A percentile compares a stretch with the other conserved stretches of the same genome.
phyloP scores from a whole-genome alignment of 2,888 invertebrate genomes.

The Tolmerus cingulatus region DNA sequence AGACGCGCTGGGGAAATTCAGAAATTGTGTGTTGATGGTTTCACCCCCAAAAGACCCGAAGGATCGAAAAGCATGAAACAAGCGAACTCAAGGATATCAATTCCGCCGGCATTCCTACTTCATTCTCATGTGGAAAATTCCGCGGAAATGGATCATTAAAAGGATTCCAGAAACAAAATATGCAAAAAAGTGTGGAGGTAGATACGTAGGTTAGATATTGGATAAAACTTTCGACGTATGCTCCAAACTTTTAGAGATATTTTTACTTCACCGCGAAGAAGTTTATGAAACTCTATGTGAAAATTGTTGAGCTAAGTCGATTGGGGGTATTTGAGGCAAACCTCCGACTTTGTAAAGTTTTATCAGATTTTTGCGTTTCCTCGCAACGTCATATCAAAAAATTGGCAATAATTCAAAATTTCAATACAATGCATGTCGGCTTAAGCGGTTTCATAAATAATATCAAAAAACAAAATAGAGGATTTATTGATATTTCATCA shows the following conservation, averaged over 20 bases:
- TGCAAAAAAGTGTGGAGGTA: neutral
- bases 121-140: neutral
- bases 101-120: neutral
- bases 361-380: neutral
- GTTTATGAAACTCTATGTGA: neutral
- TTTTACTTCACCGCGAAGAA: neutral
- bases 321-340: neutral
- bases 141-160: neutral
- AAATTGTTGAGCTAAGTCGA: neutral
- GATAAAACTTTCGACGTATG: neutral
- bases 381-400: neutral
- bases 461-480: neutral
- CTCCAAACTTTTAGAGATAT: neutral
- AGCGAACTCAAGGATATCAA: neutral
- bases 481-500: neutral
- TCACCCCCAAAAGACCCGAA: neutral
- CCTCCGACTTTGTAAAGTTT: neutral
- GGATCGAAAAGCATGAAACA: neutral
- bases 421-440: neutral
- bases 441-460: neutral
- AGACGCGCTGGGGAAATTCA: neutral
- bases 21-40: neutral
- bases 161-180: neutral
- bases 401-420: neutral
- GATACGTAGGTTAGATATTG: neutral